Evolutionary conservation across 2,113 vertebrate species (phyloP), one percentile per base, ranked within the genome.

Genomic region (Montifringilla adamsi): DNA sequence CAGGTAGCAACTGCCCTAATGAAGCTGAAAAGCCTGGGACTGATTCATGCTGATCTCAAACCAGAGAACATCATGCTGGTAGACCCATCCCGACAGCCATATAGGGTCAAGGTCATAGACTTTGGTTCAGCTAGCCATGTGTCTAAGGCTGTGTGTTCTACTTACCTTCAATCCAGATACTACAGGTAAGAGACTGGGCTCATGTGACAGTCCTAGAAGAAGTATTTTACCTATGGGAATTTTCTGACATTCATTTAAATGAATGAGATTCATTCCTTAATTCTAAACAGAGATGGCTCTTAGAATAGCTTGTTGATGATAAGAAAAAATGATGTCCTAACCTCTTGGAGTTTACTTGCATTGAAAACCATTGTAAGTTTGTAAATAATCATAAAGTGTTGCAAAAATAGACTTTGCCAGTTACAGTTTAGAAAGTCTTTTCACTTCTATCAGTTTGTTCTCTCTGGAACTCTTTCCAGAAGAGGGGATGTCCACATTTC

Each of bases 41-140:
- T 99, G 84, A 99, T 99, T 96, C 99, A 99, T 15, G 99, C 99
- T 8, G 99, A 99, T 97, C 98, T 99, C 93, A 99, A 99, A 95
- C 99, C 99, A 4, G 99, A 99, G 95, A 99, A 99, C 98, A 99
- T 99, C 98, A 99, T 99, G 99, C 97, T 99, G 75, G 99, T 99
- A 82, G 99, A 99, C 92, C 99, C 99, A 13, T 98, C 99, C 63
- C 98, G 99, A 80, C 99, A 99, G 78, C 99, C 99, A 9, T 99
- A 99, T 95, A 98, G 99, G 94, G 99, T 99, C 85, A 99, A 99
- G 97, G 99, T 99, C 97, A 99, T 99, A 52, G 99, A 99, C 98
- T 99, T 99, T 21, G 99, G 99, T 84, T 99, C 99, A 24, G 99
- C 99, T 91, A 99, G 99, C 91, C 99, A 99, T 16, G 99, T 99